Evolutionary conservation across 2,888 invertebrate genomes (phyloP).

Genomic region (Drosophila siamana): DNA sequence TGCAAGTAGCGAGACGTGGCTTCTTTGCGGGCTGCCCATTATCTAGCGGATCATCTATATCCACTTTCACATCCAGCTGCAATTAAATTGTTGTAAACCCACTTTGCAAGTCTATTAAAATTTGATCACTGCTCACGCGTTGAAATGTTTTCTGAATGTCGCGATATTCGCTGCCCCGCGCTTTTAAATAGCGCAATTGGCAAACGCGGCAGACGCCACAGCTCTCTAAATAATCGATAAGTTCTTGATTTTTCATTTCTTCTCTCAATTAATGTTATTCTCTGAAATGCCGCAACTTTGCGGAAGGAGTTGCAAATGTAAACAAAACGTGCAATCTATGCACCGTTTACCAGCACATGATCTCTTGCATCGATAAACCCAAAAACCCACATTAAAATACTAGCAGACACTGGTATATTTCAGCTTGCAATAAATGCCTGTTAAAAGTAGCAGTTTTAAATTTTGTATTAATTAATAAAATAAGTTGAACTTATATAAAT

Average conservation of each 20-base stretch:
- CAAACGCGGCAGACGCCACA: slow-evolving; percentile 90
- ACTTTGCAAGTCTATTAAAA: neutral
- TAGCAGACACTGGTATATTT: neutral
- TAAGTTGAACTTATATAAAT: too few species aligned
- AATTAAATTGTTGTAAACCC: slow-evolving; percentile 18
- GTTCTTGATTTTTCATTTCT: slow-evolving; percentile 86
- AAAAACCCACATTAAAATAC: neutral
- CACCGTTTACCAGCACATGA: slow-evolving; percentile 34
- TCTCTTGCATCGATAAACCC: neutral
- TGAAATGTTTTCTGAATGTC: slow-evolving; percentile 86
- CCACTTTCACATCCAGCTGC: slow-evolving; percentile 63
- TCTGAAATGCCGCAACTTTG: slow-evolving; percentile 15
- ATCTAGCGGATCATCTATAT: slow-evolving; percentile 11
- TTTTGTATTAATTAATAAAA: too few species aligned
- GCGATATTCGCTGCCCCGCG: slow-evolving; percentile 87
- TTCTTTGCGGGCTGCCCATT: slow-evolving; percentile 83
- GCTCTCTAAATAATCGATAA: slow-evolving; percentile 86
- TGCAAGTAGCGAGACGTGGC: slow-evolving; percentile 87
- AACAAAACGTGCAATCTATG: slow-evolving; percentile 52
- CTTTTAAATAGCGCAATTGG: slow-evolving; percentile 89
- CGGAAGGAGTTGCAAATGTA: slow-evolving; percentile 28
- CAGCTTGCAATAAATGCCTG: too few species aligned
- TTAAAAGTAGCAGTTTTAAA: too few species aligned
- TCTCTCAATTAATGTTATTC: slow-evolving; percentile 19
- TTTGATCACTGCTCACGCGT: slow-evolving; percentile 86